Conservation (phyloP, 2,888 invertebrate species). For the Lepidocyrtoides sp. region DNA sequence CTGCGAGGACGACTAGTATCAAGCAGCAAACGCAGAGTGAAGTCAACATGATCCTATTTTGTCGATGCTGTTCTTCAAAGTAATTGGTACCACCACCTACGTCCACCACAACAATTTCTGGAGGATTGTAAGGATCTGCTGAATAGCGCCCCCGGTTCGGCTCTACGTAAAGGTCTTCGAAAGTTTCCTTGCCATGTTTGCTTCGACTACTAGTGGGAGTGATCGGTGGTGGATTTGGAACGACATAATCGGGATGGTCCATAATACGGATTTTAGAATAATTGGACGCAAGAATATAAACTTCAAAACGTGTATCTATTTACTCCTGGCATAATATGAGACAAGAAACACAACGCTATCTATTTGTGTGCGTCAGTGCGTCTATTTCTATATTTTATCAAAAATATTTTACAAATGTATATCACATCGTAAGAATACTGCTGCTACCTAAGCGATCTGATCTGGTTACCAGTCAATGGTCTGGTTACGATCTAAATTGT, state of each 20-base stretch:
- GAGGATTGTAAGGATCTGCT: neutral
- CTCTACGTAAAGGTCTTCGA: constrained; percentile 3
- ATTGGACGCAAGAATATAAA: too few relatives aligned
- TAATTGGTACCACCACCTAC: neutral
- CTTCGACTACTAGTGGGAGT: neutral
- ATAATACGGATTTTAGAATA: neutral
- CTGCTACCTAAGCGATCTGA: constrained; percentile 40
- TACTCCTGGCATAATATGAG: too few relatives aligned
- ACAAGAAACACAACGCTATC: too few relatives aligned
- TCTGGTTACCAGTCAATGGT: too few relatives aligned
- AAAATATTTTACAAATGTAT: too few relatives aligned
- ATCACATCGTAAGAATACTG: too few relatives aligned
- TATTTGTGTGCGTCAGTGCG: too few relatives aligned
- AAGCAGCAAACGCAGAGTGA: neutral
- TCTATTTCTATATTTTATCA: too few relatives aligned
- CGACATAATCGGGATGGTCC: constrained; percentile 37
- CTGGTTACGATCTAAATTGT: too few relatives aligned
- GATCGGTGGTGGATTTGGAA: neutral
- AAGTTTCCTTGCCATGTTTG: too few relatives aligned
- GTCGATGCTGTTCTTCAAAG: neutral
- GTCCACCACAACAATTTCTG: neutral
- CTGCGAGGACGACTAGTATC: neutral
- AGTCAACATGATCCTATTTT: neutral
- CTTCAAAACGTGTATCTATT: too few relatives aligned
- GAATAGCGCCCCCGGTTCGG: too few relatives aligned